Percentiles rank a stretch among this genome's conserved stretches.
These are phyloP conservation scores for Diarsia rubi DNA, from an alignment of 2,888 invertebrate species.

Conservation along the genomic window DNA sequence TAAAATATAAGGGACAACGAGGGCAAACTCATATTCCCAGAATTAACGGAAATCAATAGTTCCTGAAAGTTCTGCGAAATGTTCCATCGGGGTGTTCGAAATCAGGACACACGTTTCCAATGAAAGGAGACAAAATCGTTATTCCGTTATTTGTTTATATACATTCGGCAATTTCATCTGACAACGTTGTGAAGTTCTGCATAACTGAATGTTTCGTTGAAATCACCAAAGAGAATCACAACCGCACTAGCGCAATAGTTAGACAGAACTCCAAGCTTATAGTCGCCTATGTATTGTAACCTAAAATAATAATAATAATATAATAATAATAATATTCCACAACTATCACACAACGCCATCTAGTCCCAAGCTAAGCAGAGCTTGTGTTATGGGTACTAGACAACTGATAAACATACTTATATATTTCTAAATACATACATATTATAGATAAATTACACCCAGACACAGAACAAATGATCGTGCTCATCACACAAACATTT, in stretches of 20 bases:
- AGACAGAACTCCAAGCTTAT: too few species aligned
- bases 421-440: too few species aligned
- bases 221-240: neutral
- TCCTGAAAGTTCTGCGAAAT: slow-evolving; percentile 27
- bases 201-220: neutral
- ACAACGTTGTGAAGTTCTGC: neutral
- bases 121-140: neutral
- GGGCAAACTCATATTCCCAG: slow-evolving; percentile 12
- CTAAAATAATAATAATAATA: too few species aligned
- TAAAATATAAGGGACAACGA: slow-evolving; percentile 10
- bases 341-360: too few species aligned
- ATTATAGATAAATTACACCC: too few species aligned
- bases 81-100: slow-evolving; percentile 13
- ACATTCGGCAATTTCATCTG: neutral
- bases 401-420: too few species aligned
- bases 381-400: too few species aligned
- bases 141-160: neutral
- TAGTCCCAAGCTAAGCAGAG: too few species aligned
- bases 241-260: neutral
- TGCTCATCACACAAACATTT: too few species aligned
- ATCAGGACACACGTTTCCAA: slow-evolving; percentile 10
- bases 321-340: too few species aligned
- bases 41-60: slow-evolving; percentile 29
- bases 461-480: too few species aligned
- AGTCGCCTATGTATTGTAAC: neutral